Conservation (phyloP, 2,797 vertebrate species). For the Chrosomus eos region DNA sequence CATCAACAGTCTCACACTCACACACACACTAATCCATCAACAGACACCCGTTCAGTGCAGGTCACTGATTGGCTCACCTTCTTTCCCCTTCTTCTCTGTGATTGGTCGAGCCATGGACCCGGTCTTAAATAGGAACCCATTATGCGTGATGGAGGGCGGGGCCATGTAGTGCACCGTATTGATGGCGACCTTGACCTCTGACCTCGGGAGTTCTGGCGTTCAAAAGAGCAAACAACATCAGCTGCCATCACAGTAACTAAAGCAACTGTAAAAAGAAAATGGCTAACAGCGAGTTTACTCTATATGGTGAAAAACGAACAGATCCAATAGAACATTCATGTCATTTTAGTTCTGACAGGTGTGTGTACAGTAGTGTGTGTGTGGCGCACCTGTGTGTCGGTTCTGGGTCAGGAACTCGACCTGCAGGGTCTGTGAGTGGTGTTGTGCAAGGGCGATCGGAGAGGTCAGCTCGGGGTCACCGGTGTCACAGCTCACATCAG, state of each 20-base stretch:
- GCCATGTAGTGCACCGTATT: conserved; percentile 79
- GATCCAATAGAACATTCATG: too few relatives aligned
- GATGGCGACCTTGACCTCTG: conserved; percentile 71
- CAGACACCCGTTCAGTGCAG: too few relatives aligned
- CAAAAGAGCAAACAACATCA: background rate
- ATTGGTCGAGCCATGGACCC: conserved; percentile 85
- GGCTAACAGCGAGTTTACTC: too few relatives aligned
- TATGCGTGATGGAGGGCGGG: conserved; percentile 83
- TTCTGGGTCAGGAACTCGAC: conserved; percentile 90
- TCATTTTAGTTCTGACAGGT: too few relatives aligned
- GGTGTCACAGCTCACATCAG: conserved; percentile 84
- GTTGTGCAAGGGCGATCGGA: conserved; percentile 80
- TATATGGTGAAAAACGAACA: too few relatives aligned
- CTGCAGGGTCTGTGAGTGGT: conserved; percentile 86
- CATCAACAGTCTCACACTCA: too few relatives aligned
- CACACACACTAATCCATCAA: background rate
- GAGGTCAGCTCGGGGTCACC: conserved; percentile 78
- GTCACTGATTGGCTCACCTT: conserved; percentile 77
- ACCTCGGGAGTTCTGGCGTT: conserved; percentile 80
- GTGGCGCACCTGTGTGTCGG: conserved; percentile 81
- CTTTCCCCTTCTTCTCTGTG: conserved; percentile 84
- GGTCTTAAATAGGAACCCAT: conserved; percentile 92
- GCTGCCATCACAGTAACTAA: background rate
- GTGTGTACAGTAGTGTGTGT: too few relatives aligned
- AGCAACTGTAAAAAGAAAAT: too few relatives aligned